A percentile compares a stretch with the other conserved stretches of the same genome.
Evolutionary conservation across 2,888 invertebrate species (phyloP).

Genomic region (Drosophila mimica): DNA sequence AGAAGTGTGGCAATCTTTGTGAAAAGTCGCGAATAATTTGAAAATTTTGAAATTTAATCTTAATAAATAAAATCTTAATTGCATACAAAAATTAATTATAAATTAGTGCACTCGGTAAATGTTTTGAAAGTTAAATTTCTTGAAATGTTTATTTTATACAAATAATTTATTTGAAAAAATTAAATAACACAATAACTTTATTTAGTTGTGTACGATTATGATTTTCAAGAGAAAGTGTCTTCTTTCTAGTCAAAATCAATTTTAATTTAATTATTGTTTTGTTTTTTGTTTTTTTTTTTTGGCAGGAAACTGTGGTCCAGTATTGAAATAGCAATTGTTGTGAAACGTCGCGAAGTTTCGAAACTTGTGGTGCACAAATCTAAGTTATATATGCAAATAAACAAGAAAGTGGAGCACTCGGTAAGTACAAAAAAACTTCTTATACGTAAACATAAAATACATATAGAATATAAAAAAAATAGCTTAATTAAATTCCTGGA

Average conservation of each 20-base stretch:
- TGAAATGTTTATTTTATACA: neutral
- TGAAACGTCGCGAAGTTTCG: neutral
- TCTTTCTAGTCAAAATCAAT: neutral
- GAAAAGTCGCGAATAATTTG: neutral
- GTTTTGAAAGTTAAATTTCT: neutral
- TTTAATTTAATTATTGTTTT: too few species aligned
- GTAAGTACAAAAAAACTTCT: neutral
- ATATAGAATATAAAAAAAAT: neutral
- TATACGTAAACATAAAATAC: neutral
- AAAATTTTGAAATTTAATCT: neutral
- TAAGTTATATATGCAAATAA: neutral
- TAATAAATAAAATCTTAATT: neutral
- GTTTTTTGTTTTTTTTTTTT: neutral
- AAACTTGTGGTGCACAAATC: neutral
- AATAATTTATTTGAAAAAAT: neutral
- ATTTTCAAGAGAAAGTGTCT: neutral
- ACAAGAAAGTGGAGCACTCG: neutral
- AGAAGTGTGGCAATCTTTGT: constrained; percentile 1
- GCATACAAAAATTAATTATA: neutral
- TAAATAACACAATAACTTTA: neutral
- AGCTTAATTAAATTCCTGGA: neutral
- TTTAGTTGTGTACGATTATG: neutral
- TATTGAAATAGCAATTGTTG: neutral
- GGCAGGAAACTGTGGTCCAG: neutral
- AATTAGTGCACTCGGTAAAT: neutral